These are phyloP conservation scores for Sylvicola fuscatus DNA, from an alignment of 2,888 invertebrate genomes.

Conservation along the genomic window DNA sequence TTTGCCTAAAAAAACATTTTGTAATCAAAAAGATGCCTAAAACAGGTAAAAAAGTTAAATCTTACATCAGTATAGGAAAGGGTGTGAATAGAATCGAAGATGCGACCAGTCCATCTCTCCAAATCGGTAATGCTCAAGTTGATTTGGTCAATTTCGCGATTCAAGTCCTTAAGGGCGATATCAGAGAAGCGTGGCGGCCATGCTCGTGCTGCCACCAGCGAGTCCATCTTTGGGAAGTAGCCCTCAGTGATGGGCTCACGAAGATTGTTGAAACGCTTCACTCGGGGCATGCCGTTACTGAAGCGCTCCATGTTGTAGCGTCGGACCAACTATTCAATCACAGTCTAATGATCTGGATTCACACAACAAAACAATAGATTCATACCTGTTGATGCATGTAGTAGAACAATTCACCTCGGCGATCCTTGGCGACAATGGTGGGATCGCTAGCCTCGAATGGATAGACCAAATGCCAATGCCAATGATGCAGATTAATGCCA, in stretches of 20 bases:
- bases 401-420: slow-evolving; percentile 59
- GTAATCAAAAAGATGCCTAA: slow-evolving; percentile 4
- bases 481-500: slow-evolving; percentile 31
- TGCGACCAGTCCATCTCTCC: slow-evolving; percentile 55
- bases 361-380: slow-evolving; percentile 17
- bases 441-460: slow-evolving; percentile 44
- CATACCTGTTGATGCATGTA: slow-evolving; percentile 60
- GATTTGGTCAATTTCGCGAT: slow-evolving; percentile 45
- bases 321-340: slow-evolving; percentile 15
- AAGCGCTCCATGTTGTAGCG: slow-evolving; percentile 61
- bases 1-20: slow-evolving; percentile 26
- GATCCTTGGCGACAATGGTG: slow-evolving; percentile 43
- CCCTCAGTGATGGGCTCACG: slow-evolving; percentile 50
- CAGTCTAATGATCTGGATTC: neutral
- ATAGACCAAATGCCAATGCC: slow-evolving; percentile 44
- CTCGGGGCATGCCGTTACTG: slow-evolving; percentile 44
- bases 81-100: slow-evolving; percentile 47
- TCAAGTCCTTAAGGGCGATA: slow-evolving; percentile 35
- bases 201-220: slow-evolving; percentile 47
- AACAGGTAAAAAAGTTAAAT: neutral
- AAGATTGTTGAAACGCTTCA: slow-evolving; percentile 40
- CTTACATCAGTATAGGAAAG: slow-evolving; percentile 34
- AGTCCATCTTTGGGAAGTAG: slow-evolving; percentile 71
- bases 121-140: slow-evolving; percentile 44
- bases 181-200: slow-evolving; percentile 51